phyloP scores from a whole-genome alignment of 1,140 invertebrate genomes.

The Lethrus apterus region DNA sequence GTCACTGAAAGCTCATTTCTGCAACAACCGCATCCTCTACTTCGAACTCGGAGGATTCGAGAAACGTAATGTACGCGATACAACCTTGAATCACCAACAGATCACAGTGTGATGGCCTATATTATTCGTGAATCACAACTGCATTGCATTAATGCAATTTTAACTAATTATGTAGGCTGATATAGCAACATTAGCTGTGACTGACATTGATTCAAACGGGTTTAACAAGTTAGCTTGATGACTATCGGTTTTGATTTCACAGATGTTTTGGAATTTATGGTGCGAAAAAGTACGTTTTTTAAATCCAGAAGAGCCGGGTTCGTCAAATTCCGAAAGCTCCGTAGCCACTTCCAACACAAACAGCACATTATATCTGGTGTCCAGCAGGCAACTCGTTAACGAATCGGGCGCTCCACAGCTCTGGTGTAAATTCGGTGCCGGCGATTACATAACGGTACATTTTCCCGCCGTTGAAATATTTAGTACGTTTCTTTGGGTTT shows the following conservation, averaged over 20 bases:
- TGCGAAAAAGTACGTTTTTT: slow-evolving; percentile 44
- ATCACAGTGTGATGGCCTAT: too few species aligned
- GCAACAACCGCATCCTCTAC: slow-evolving; percentile 41
- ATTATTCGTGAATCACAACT: too few species aligned
- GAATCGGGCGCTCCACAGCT: slow-evolving; percentile 35
- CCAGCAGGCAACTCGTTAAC: slow-evolving; percentile 30
- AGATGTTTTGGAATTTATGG: slow-evolving; percentile 52
- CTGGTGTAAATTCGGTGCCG: slow-evolving; percentile 36
- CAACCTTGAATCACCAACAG: too few species aligned
- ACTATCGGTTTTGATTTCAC: slow-evolving; percentile 11
- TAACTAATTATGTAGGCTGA: too few species aligned
- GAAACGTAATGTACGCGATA: slow-evolving; percentile 41
- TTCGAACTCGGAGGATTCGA: slow-evolving; percentile 44
- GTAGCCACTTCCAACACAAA: slow-evolving; percentile 45
- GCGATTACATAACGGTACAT: slow-evolving; percentile 17
- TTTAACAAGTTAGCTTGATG: too few species aligned
- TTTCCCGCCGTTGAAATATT: background rate
- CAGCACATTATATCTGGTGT: slow-evolving; percentile 40
- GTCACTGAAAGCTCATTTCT: slow-evolving; percentile 50
- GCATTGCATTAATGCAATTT: too few species aligned
- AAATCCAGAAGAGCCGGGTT: slow-evolving; percentile 35
- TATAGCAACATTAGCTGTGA: too few species aligned
- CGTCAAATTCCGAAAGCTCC: slow-evolving; percentile 47
- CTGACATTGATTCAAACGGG: too few species aligned
- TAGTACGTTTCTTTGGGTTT: background rate